Evolutionary conservation across 30 jellyfish, hydroid and myxozoan genomes (phyloP), one percentile per base, ranked within the genome.

Genomic region (Sanderia malayensis): DNA sequence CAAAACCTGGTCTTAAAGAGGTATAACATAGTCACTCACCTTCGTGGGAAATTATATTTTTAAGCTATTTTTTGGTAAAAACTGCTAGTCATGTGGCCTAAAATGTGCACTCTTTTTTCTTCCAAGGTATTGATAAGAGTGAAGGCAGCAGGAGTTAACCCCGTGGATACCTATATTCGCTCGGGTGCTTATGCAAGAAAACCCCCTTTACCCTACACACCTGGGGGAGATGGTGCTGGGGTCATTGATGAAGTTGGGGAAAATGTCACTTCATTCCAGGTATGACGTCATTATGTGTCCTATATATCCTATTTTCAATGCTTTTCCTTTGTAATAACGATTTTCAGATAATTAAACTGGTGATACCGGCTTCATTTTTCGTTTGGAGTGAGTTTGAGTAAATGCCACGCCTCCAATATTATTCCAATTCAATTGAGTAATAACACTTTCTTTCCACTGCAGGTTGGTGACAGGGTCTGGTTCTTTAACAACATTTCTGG

Each of bases 181-280:
- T 11, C 84, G 9, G 95, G 95, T 1, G 37, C 31, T 2, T 83
- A 72, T 44, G 88, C 95, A 32, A 46, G 95, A 34, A 66, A 73
- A 31, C 95, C 95, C 0, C 0, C 80, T 15, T 44, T 82, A 25
- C 95, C 95, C 0, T 73, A 72, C 60, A 83, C 95, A 1, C 95
- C 95, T 4, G 88, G 88, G 44, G 59, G 66, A 2, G 95, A 83
- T 72, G 95, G 95, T 29, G 84, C 95, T 21, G 95, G 95, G 15
- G 37, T 73, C 1, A 55, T 83, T 2, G 67, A 33, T 47, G 85
- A 65, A 44, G 33, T 83, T 31, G 95, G 95, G 30, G 76, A 71
- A 13, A 80, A 47, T 1, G 95, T 74, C 25, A 29, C 88, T 46
- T 57, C 32, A 20, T 41, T 83, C 34, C 73, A 83, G 95, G 95